A percentile compares a stretch with the other conserved stretches of the same genome.
Evolutionary conservation across 23 tunicate genomes (phyloP).

Genomic region (Halocynthia roretzi): DNA sequence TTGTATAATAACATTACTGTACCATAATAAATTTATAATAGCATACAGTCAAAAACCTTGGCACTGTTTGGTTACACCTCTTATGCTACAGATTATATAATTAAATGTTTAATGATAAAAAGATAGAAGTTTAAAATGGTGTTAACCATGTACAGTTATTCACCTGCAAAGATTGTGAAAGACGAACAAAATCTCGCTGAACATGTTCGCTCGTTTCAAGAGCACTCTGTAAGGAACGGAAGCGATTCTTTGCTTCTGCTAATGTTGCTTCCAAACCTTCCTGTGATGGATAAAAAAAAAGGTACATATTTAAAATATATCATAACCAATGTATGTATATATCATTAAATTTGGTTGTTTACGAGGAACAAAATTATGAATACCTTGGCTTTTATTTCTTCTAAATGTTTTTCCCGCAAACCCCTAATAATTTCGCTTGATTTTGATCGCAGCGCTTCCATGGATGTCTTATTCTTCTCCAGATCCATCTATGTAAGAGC

Average conservation of each 20-base stretch:
- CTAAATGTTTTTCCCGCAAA: constrained; percentile 34
- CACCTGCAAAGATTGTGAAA: constrained; percentile 88
- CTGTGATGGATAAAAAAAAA: constrained; percentile 11
- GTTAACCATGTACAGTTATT: constrained; percentile 1
- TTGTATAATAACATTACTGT: too few species aligned
- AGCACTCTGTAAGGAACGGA: constrained; percentile 60
- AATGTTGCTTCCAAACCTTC: constrained; percentile 50
- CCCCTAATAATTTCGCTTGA: constrained; percentile 55
- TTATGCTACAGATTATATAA: too few species aligned
- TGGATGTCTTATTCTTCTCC: constrained; percentile 28
- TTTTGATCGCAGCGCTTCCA: constrained; percentile 38
- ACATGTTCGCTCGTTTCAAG: constrained; percentile 84
- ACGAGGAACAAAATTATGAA: too few species aligned
- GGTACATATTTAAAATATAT: not conserved
- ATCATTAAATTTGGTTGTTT: too few species aligned
- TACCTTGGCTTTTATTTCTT: constrained; percentile 44
- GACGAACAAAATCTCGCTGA: constrained; percentile 76
- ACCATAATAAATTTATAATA: too few species aligned
- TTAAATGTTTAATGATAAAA: constrained; percentile 11
- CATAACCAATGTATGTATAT: not conserved
- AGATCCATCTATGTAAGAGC: constrained; percentile 23
- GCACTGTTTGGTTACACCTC: too few species aligned
- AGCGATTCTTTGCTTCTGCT: constrained; percentile 43
- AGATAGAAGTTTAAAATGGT: not conserved
- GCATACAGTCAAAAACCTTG: too few species aligned